phyloP scores from a whole-genome alignment of 2,797 vertebrate genomes.

The Bradypodion ventrale region DNA sequence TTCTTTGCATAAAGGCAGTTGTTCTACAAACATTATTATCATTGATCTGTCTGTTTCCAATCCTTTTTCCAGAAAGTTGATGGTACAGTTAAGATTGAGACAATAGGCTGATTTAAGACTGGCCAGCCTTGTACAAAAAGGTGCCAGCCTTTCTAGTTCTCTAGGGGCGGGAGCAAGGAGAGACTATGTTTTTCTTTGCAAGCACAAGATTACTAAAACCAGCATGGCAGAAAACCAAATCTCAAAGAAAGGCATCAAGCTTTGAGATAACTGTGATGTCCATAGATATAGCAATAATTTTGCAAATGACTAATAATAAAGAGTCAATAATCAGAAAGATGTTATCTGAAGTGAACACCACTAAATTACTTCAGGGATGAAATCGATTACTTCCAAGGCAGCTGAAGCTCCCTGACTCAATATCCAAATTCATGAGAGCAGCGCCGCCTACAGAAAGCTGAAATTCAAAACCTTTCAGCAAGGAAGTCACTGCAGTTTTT shows the following conservation, averaged over 20 bases:
- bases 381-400: slow-evolving; percentile 69
- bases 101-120: slow-evolving; percentile 62
- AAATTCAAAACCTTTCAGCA: slow-evolving; percentile 38
- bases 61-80: slow-evolving; percentile 43
- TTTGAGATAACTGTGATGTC: slow-evolving; percentile 57
- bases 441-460: slow-evolving; percentile 56
- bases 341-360: slow-evolving; percentile 70
- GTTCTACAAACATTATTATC: slow-evolving; percentile 55
- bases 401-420: slow-evolving; percentile 48
- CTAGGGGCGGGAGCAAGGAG: background rate
- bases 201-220: slow-evolving; percentile 54
- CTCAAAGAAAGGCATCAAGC: slow-evolving; percentile 56
- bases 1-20: slow-evolving; percentile 49
- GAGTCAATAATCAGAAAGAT: slow-evolving; percentile 70
- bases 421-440: slow-evolving; percentile 65
- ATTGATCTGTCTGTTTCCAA: slow-evolving; percentile 46
- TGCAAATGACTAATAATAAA: slow-evolving; percentile 67
- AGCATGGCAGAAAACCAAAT: slow-evolving; percentile 56
- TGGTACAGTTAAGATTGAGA: slow-evolving; percentile 37
- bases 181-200: background rate
- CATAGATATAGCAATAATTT: slow-evolving; percentile 64
- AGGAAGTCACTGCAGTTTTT: background rate
- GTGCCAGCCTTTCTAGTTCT: slow-evolving; percentile 20
- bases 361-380: slow-evolving; percentile 67
- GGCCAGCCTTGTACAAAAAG: slow-evolving; percentile 45